phyloP scores from a whole-genome alignment of 1,140 invertebrate genomes.

The Ostrea edulis region DNA sequence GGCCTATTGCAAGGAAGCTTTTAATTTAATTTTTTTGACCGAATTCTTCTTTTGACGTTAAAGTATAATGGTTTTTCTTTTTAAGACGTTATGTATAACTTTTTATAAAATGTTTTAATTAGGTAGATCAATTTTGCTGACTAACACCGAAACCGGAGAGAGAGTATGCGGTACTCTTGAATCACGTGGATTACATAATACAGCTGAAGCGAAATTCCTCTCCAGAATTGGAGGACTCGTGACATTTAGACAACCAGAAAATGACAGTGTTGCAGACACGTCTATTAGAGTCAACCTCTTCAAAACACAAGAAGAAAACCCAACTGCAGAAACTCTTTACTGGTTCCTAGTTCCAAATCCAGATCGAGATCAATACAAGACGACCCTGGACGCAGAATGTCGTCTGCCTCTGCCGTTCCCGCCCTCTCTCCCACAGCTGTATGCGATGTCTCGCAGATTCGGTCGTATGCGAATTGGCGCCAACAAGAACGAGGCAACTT shows the following conservation, averaged over 20 bases:
- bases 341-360: constrained; percentile 57
- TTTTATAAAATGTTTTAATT: neutral
- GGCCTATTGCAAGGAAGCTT: neutral
- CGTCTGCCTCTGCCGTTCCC: constrained; percentile 68
- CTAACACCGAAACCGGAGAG: neutral
- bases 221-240: constrained; percentile 88
- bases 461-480: constrained; percentile 57
- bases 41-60: neutral
- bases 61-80: neutral
- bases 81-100: neutral
- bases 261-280: constrained; percentile 81
- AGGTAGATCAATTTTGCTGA: constrained; percentile 57
- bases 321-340: neutral
- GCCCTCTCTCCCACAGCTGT: constrained; percentile 66
- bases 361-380: constrained; percentile 45
- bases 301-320: constrained; percentile 56
- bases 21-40: neutral
- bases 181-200: constrained; percentile 82
- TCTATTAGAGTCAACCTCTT: constrained; percentile 88
- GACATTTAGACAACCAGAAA: constrained; percentile 84
- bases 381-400: constrained; percentile 50
- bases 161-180: constrained; percentile 66
- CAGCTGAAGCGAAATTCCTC: constrained; percentile 90
- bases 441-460: constrained; percentile 55
- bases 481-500: constrained; percentile 38